A percentile compares a stretch with the other conserved stretches of the same genome.
Conservation (phyloP, 1,140 invertebrate species). For the Pseudomyrmex dendroicus region DNA sequence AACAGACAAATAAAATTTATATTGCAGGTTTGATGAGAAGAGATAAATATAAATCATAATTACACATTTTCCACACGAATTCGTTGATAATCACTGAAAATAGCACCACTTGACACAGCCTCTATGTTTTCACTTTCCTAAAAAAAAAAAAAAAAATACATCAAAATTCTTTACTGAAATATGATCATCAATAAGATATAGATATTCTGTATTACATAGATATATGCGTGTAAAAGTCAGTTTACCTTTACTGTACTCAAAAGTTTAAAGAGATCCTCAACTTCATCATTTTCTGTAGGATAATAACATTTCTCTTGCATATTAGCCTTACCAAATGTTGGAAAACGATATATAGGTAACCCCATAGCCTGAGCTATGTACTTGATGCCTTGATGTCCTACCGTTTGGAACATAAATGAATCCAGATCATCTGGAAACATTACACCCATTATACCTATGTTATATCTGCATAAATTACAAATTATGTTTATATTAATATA, state of each 20-base stretch:
- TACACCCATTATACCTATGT: conserved; percentile 35
- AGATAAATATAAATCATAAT: conserved; percentile 83
- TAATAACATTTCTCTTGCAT: conserved; percentile 93
- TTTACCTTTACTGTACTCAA: conserved; percentile 93
- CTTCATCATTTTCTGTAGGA: conserved; percentile 96
- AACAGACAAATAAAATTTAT: background rate
- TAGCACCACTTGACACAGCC: conserved; percentile 98
- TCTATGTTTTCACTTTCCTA: conserved; percentile 93
- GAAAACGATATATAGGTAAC: conserved; percentile 94
- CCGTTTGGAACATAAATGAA: conserved; percentile 99
- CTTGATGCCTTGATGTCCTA: conserved; percentile 97
- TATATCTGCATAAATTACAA: conserved; percentile 48
- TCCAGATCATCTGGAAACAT: conserved; percentile 94
- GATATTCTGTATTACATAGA: background rate
- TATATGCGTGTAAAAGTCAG: conserved; percentile 20
- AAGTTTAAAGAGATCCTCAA: conserved; percentile 98
- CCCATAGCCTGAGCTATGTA: conserved; percentile 97
- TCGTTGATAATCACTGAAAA: conserved; percentile 99
- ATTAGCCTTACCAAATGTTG: conserved; percentile 93
- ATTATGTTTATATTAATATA: conserved; percentile 30
- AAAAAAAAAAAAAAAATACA: conserved; percentile 68
- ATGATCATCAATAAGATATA: background rate
- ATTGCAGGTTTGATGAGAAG: background rate
- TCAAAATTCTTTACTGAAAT: no score
- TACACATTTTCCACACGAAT: conserved; percentile 99